Evolutionary conservation across 2,113 vertebrate genomes (phyloP).

Genomic region (Heterotis niloticus): DNA sequence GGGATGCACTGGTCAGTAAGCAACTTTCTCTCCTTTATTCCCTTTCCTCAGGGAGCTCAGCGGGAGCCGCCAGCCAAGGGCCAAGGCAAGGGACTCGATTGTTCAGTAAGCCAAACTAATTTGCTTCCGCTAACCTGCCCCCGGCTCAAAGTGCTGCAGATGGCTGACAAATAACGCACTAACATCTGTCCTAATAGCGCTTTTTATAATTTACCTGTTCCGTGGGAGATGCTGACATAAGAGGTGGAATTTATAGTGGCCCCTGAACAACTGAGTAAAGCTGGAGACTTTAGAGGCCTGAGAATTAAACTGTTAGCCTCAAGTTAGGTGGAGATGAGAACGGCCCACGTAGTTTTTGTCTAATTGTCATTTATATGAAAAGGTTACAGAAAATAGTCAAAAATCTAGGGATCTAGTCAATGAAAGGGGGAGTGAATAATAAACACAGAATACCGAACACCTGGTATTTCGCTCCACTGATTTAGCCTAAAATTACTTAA

Average conservation of each 20-base stretch:
- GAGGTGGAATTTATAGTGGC: neutral
- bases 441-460: too few species aligned
- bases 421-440: too few species aligned
- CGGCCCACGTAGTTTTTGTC: too few species aligned
- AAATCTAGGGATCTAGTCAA: too few species aligned
- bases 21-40: slow-evolving; percentile 12
- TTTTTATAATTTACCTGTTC: neutral
- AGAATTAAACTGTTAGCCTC: too few species aligned
- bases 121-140: slow-evolving; percentile 50
- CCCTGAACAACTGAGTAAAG: too few species aligned
- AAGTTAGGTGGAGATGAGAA: too few species aligned
- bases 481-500: too few species aligned
- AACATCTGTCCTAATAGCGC: slow-evolving; percentile 33
- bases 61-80: slow-evolving; percentile 73
- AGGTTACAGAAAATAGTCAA: too few species aligned
- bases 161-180: slow-evolving; percentile 43
- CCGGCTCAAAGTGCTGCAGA: slow-evolving; percentile 28
- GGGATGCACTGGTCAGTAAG: neutral
- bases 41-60: slow-evolving; percentile 67
- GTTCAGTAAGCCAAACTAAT: slow-evolving; percentile 79
- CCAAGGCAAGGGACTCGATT: slow-evolving; percentile 83
- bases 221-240: neutral
- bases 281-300: too few species aligned
- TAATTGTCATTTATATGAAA: too few species aligned
- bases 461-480: too few species aligned